A percentile compares a stretch with the other conserved stretches of the same genome.
phyloP scores from a whole-genome alignment of 2,797 vertebrate genomes.

The Diplodus sargus region DNA sequence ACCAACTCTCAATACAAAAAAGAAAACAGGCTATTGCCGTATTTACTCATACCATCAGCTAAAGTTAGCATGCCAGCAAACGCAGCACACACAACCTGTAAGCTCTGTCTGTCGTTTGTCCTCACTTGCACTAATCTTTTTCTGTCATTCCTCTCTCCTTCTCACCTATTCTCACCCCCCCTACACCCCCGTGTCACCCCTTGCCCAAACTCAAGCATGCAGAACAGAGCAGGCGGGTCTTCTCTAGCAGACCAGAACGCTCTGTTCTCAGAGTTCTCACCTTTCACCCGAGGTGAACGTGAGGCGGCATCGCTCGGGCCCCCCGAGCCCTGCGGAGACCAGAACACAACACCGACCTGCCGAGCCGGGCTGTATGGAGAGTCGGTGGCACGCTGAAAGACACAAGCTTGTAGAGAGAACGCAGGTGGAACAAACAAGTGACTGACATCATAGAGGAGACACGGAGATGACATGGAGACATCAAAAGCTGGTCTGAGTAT shows the following conservation, averaged over 20 bases:
- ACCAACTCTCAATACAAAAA: neutral
- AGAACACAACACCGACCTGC: conserved; percentile 76
- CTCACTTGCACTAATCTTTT: conserved; percentile 60
- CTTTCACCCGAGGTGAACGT: conserved; percentile 82
- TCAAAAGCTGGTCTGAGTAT: conserved; percentile 30
- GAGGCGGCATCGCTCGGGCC: conserved; percentile 68
- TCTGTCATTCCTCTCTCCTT: conserved; percentile 51
- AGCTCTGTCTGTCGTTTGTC: conserved; percentile 49
- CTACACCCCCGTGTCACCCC: conserved; percentile 46
- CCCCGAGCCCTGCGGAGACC: conserved; percentile 68
- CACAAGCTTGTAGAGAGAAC: conserved; percentile 45
- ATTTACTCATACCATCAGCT: neutral
- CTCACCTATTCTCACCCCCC: conserved; percentile 42
- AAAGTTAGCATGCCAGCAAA: neutral
- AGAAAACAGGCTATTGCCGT: neutral
- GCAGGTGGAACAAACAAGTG: conserved; percentile 56
- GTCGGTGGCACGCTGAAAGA: conserved; percentile 62
- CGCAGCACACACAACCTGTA: neutral
- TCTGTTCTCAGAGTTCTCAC: conserved; percentile 86
- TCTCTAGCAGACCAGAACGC: conserved; percentile 81
- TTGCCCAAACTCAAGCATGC: conserved; percentile 82
- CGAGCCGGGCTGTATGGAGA: conserved; percentile 45
- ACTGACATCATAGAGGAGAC: conserved; percentile 49
- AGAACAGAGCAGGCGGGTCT: conserved; percentile 80
- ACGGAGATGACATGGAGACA: conserved; percentile 45